Evolutionary conservation across 2,888 invertebrate genomes (phyloP).

Genomic region (Patella ulyssiponensis): DNA sequence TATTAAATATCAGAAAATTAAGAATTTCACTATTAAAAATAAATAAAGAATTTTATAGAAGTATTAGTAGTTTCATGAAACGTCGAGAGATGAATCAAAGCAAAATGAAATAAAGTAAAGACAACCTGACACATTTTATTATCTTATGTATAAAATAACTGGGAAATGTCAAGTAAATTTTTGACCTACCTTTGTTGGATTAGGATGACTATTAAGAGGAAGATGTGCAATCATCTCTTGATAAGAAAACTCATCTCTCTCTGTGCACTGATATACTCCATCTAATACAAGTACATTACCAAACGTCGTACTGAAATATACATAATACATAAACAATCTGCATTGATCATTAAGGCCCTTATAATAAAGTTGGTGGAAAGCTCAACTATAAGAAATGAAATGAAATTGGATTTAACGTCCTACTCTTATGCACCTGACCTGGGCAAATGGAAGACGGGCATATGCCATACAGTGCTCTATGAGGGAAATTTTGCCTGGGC

Average conservation of each 20-base stretch:
- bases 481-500: too few species aligned
- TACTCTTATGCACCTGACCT: too few species aligned
- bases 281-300: constrained; percentile 92
- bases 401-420: too few species aligned
- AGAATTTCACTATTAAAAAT: background rate
- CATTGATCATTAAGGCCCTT: too few species aligned
- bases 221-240: constrained; percentile 98
- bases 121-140: background rate
- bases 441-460: too few species aligned
- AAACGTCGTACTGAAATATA: constrained; percentile 73
- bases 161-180: background rate
- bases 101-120: background rate
- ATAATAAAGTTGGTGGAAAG: too few species aligned
- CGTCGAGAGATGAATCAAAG: background rate
- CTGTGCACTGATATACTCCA: constrained; percentile 96
- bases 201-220: constrained; percentile 90
- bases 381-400: too few species aligned
- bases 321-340: too few species aligned
- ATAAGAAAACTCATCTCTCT: constrained; percentile 96
- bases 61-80: background rate
- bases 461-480: too few species aligned
- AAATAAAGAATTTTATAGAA: background rate
- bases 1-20: too few species aligned
- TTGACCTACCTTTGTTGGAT: constrained; percentile 84
- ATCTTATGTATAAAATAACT: background rate